Conservation (phyloP, 2,888 invertebrate species). For the Troilus luridus region DNA sequence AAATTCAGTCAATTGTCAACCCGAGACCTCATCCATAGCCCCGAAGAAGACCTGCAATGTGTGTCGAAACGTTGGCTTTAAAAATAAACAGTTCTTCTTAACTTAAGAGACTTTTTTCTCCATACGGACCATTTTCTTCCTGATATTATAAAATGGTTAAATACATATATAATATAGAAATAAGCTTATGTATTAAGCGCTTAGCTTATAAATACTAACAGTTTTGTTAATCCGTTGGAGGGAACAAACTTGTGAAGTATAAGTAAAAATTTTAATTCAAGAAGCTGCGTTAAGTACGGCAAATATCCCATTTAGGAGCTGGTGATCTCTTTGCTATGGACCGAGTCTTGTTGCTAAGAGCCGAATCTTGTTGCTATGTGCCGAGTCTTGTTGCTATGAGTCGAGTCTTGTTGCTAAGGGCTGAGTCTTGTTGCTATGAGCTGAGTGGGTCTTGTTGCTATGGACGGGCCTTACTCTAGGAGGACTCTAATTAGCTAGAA, state of each 20-base stretch:
- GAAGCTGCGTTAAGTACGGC: neutral
- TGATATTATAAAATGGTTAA: too few species aligned
- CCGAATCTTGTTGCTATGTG: too few species aligned
- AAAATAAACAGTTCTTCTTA: too few species aligned
- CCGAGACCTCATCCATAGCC: too few species aligned
- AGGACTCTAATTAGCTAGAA: neutral
- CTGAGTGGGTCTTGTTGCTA: neutral
- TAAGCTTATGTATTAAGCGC: too few species aligned
- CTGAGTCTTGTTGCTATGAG: too few species aligned
- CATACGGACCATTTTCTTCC: too few species aligned
- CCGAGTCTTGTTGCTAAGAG: neutral
- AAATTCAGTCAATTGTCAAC: too few species aligned
- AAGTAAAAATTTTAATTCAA: neutral
- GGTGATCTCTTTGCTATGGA: neutral
- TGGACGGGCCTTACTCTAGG: neutral
- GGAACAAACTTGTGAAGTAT: neutral
- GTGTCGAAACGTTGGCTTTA: too few species aligned
- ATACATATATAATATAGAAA: too few species aligned
- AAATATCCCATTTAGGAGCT: neutral
- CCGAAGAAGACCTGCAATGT: too few species aligned
- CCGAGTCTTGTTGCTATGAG: neutral
- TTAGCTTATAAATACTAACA: neutral
- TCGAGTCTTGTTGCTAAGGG: neutral
- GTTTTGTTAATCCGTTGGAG: neutral
- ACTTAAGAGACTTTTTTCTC: too few species aligned